Evolutionary conservation across 1,140 invertebrate species (phyloP).

Genomic region (Cydia amplana): DNA sequence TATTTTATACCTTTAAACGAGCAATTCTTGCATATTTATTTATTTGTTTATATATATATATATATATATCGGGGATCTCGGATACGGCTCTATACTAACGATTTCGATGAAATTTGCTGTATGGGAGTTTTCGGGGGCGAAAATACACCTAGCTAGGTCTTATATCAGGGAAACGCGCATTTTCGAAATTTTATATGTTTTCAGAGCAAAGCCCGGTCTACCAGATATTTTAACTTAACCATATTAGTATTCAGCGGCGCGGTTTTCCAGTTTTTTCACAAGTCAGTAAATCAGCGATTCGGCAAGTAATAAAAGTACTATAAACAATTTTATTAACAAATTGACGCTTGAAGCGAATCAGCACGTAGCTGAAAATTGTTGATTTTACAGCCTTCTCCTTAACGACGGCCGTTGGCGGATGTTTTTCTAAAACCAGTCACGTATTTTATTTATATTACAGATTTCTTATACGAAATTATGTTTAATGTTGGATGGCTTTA

Average conservation of each 20-base stretch:
- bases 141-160: too few relatives aligned
- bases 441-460: slow-evolving; percentile 26
- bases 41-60: too few relatives aligned
- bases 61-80: too few relatives aligned
- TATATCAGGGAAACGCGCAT: too few relatives aligned
- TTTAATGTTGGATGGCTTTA: slow-evolving; percentile 19
- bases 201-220: too few relatives aligned
- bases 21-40: too few relatives aligned
- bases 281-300: slow-evolving; percentile 16
- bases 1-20: too few relatives aligned
- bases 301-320: slow-evolving; percentile 7
- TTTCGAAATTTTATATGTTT: too few relatives aligned
- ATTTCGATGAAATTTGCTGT: too few relatives aligned
- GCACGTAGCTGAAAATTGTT: not conserved
- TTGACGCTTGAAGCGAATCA: not conserved
- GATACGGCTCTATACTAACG: too few relatives aligned
- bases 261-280: not conserved
- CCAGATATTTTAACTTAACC: too few relatives aligned
- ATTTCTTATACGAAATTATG: slow-evolving; percentile 9
- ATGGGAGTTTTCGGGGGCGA: too few relatives aligned
- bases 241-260: not conserved
- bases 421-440: slow-evolving; percentile 14
- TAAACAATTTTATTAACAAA: slow-evolving; percentile 15
- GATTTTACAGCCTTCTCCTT: slow-evolving; percentile 15
- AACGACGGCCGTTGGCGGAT: slow-evolving; percentile 14